Conservation (phyloP, 92 coral and sea anemone species). For the Heteractis magnifica region DNA sequence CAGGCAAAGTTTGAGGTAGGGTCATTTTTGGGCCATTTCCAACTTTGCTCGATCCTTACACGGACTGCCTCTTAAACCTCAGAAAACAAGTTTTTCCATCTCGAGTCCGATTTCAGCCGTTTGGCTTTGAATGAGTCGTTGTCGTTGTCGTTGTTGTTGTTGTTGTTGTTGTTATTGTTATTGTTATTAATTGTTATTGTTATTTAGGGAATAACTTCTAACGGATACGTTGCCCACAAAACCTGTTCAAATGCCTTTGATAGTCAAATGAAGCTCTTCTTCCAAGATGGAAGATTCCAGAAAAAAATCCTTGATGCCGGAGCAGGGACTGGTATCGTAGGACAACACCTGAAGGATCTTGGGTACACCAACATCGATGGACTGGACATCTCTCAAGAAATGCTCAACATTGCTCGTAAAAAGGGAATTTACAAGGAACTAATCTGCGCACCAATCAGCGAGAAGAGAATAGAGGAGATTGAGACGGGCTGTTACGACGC, state of each 20-base stretch:
- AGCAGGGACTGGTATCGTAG: constrained; percentile 63
- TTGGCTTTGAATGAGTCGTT: no score
- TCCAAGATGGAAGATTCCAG: not conserved
- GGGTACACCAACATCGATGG: constrained; percentile 64
- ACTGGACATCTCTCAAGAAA: constrained; percentile 61
- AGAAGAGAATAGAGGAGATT: constrained; percentile 43
- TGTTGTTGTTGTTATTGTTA: no score
- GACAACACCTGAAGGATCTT: constrained; percentile 45
- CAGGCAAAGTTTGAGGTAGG: no score
- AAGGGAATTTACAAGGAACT: constrained; percentile 43
- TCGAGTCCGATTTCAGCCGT: no score
- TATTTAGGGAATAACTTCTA: not conserved
- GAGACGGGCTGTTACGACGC: constrained; percentile 49
- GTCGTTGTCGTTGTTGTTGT: no score
- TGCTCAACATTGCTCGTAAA: constrained; percentile 43
- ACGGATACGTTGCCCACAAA: constrained; percentile 47
- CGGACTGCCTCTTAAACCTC: no score
- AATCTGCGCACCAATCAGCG: constrained; percentile 51
- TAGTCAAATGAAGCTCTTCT: constrained; percentile 28
- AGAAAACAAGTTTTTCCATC: no score
- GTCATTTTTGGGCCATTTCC: no score
- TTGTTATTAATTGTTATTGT: no score
- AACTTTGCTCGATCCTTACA: no score
- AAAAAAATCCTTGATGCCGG: constrained; percentile 59
- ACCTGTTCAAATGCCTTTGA: constrained; percentile 37